Base-by-base conservation (phyloP, 2,888 invertebrate genomes). In the Tortricodes alternella region DNA sequence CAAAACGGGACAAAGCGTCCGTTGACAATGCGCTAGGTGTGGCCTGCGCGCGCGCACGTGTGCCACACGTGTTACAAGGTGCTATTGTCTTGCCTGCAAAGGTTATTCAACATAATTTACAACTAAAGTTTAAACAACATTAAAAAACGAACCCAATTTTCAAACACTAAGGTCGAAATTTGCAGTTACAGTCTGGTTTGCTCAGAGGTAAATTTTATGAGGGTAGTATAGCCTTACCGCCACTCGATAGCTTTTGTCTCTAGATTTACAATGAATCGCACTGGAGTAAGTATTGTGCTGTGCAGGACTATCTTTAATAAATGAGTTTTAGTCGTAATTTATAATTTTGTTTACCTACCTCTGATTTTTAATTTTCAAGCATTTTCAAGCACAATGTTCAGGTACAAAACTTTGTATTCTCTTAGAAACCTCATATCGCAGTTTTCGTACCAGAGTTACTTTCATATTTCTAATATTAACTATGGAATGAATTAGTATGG, bases 61-160 rank as follows among this genome's bases (percentile, higher is more conserved):
- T 66, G 63, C 41, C 68, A 71, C 82, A 82, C 81, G 83, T 80
- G 78, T 61, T 46, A 67, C 68, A 68, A 78, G 77, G 80, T 78
- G 71, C 71, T 67, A 78, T 83, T 84, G 80, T 83, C 73, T 74
- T 53, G 38, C n/a, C 46, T 46, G 18, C 35, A 57, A 58, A 62
- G 55, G 56, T 64, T 63, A 62, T 51, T 44, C 34, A 46, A 51
- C 58, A 43, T 23, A 49, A 48, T 57, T 53, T 56, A 53, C 49
- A 59, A 46, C 38, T 9, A 18, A 23, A 16, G 9, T 6, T 2
- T 9, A 49, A 16, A 13, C 4, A 0, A 27, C 35, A 0, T 21
- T n/a, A 13, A 56, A 44, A 23, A 23, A 1, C 16, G 9, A 15
- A 16, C 50, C 18, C 21, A 50, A 44, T 1, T 2, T 2, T 6